These are phyloP conservation scores for Ochropleura plecta DNA, from an alignment of 2,888 invertebrate genomes.

Conservation along the genomic window DNA sequence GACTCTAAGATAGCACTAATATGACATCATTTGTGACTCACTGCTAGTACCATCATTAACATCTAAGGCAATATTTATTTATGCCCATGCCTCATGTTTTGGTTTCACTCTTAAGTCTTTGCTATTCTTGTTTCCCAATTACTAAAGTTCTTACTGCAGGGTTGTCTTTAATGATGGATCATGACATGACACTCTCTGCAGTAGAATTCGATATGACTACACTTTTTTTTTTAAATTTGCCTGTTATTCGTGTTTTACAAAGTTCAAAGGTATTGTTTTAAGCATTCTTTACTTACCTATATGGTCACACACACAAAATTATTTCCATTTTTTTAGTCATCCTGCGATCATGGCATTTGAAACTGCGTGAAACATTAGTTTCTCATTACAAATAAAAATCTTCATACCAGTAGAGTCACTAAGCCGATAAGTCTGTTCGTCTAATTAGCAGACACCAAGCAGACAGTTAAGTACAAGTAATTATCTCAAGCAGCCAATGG, in stretches of 20 bases:
- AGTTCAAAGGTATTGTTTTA: background rate
- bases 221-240: background rate
- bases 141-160: background rate
- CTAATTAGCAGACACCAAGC: conserved; percentile 34
- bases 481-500: conserved; percentile 42
- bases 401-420: background rate
- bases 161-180: no score
- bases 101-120: no score
- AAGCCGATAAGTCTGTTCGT: conserved; percentile 2
- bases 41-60: conserved; percentile 29
- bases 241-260: background rate
- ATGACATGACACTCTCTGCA: no score
- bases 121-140: background rate
- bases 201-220: background rate
- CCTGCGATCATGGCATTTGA: no score
- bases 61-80: conserved; percentile 39
- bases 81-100: conserved; percentile 1
- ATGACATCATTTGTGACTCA: conserved; percentile 62
- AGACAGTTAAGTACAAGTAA: conserved; percentile 22
- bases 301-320: no score
- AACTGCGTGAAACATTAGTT: no score
- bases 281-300: no score
- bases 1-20: conserved; percentile 38
- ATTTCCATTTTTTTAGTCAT: no score
- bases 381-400: no score